Percentiles rank a stretch among this genome's conserved stretches.
These are phyloP conservation scores for Aulostomus chinensis DNA, from an alignment of 2,797 vertebrate species.

Conservation along the genomic window DNA sequence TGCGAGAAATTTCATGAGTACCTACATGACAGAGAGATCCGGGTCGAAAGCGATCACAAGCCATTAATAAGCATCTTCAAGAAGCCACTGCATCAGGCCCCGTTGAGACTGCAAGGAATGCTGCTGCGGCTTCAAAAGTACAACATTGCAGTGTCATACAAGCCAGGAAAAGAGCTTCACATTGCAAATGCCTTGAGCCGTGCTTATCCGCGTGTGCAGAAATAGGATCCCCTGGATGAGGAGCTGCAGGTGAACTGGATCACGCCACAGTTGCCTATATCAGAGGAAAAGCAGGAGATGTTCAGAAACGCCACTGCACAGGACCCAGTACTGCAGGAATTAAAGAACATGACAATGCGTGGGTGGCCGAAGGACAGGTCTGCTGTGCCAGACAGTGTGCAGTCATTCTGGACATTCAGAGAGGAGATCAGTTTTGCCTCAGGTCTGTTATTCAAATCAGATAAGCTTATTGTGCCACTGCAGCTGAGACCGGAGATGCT, in stretches of 20 bases:
- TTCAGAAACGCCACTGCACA: not conserved
- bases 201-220: slow-evolving; percentile 3
- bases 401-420: too few relatives aligned
- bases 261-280: not conserved
- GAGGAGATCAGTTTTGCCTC: too few relatives aligned
- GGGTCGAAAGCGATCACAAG: slow-evolving; percentile 23
- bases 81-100: not conserved
- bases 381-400: too few relatives aligned
- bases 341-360: not conserved
- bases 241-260: not conserved
- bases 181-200: not conserved
- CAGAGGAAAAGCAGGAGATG: not conserved
- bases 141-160: not conserved
- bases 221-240: slow-evolving; percentile 1
- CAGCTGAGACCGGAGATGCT: too few relatives aligned
- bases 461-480: too few relatives aligned
- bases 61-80: slow-evolving; percentile 14
- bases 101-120: not conserved
- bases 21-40: slow-evolving; percentile 2
- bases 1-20: slow-evolving; percentile 29
- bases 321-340: slow-evolving; percentile 8
- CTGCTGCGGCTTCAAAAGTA: not conserved
- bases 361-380: not conserved
- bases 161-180: slow-evolving; percentile 1
- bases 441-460: too few relatives aligned